Percentiles rank a stretch among this genome's conserved stretches.
phyloP scores from a whole-genome alignment of 2,888 invertebrate species.

The Ephialtes manifestator region DNA sequence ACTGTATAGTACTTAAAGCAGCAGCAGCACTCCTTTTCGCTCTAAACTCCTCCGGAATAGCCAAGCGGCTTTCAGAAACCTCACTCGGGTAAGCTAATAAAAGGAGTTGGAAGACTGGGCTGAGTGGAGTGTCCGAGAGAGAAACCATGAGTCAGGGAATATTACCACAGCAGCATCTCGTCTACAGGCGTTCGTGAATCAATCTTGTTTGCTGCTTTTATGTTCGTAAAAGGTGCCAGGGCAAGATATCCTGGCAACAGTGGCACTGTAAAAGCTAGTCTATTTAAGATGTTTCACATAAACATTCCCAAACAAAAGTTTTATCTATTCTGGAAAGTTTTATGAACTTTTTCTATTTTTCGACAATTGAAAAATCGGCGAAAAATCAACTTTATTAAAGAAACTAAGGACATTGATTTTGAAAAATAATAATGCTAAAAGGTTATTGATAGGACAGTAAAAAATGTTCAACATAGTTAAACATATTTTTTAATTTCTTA shows the following conservation, averaged over 20 bases:
- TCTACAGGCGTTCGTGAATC: neutral
- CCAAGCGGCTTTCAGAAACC: slow-evolving; percentile 31
- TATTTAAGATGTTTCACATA: neutral
- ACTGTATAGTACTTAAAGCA: neutral
- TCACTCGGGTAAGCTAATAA: slow-evolving; percentile 6
- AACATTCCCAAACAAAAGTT: too few species aligned
- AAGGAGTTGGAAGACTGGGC: neutral
- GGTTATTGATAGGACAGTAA: too few species aligned
- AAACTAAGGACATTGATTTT: too few species aligned
- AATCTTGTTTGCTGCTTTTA: neutral
- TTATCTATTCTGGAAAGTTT: too few species aligned
- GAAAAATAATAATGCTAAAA: too few species aligned
- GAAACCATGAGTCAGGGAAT: neutral
- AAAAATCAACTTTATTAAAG: too few species aligned
- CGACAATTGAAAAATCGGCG: too few species aligned
- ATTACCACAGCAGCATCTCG: neutral
- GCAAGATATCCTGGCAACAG: neutral
- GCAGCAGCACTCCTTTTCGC: neutral
- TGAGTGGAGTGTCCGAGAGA: neutral
- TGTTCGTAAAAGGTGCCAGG: neutral
- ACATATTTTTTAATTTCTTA: too few species aligned
- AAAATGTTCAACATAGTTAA: too few species aligned
- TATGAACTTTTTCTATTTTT: too few species aligned
- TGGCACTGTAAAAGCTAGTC: neutral
- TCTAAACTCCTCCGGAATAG: slow-evolving; percentile 3